Base-by-base conservation (phyloP, 2,113 vertebrate genomes). In the Mastomys coucha region DNA sequence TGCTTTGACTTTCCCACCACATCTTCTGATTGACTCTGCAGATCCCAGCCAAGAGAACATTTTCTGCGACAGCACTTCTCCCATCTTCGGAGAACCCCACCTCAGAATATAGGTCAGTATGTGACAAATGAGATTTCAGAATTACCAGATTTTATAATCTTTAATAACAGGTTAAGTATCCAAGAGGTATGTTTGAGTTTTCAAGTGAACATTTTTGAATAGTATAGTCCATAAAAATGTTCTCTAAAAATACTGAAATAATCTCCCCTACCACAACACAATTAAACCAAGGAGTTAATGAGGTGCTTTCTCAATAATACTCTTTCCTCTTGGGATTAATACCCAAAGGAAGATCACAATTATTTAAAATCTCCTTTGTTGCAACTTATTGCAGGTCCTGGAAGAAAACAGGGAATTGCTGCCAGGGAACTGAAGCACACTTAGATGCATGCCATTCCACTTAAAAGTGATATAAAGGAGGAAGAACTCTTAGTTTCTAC, bases 281-380 rank as follows among this genome's bases (percentile, higher is more conserved):
- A 75, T 93, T 94, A 91, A 53, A 56, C 53, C 22, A n/a, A 84
- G 31, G 13, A 77, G 13, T 69, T 94, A 95, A 91, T 90, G 72
- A 16, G 1, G 77, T 42, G 7, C 16, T 91, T 89, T 31, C 12
- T 81, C 33, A 92, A 5, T 73, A 82, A 58, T 33, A 0, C 75
- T 14, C 45, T 33, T 73, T 31, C 77, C 51, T 33, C 73, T 19
- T 24, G 53, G 28, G 20, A 91, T 42, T 87, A 82, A 82, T 58
- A 7, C 85, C 88, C 92, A 95, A 92, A 96, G 93, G 96, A 77
- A 86, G 5, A 69, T 33, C 8, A 67, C 76, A 2, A 2, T 70
- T 65, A 92, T 85, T 67, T 96, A 91, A 93, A 60, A 14, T 72
- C 49, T 73, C 51, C 17, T 31, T 2, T 80, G 7, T 56, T 84